A percentile compares a stretch with the other conserved stretches of the same genome.
Conservation (phyloP, 2,888 invertebrate species). For the Polydrusus cervinus region DNA sequence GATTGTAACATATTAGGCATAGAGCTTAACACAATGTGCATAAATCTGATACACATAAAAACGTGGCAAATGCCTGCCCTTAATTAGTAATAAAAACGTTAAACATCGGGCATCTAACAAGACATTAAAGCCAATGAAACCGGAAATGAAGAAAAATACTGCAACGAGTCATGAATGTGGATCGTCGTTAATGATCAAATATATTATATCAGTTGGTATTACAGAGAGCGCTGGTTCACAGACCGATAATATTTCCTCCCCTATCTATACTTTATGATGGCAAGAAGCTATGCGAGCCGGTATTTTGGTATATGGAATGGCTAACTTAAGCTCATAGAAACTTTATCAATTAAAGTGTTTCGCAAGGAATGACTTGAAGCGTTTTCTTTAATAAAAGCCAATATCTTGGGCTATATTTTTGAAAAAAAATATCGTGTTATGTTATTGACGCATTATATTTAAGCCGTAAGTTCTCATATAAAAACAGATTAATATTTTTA, state of each 20-base stretch:
- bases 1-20: no score
- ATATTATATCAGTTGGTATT: conserved; percentile 4
- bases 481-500: no score
- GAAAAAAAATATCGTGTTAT: no score
- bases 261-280: background rate
- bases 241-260: conserved; percentile 13
- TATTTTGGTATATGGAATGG: background rate
- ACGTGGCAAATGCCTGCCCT: no score
- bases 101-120: background rate
- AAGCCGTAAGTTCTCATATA: no score
- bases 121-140: background rate
- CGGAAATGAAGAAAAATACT: background rate
- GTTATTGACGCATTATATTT: no score
- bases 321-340: background rate
- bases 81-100: background rate
- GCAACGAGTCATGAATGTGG: conserved; percentile 3
- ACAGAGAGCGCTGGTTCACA: background rate
- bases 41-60: no score
- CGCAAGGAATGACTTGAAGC: no score
- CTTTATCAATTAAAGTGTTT: conserved; percentile 12
- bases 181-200: conserved; percentile 10
- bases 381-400: background rate
- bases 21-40: no score
- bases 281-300: conserved; percentile 1
- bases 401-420: background rate